phyloP scores from a whole-genome alignment of 2,797 vertebrate species.

The Pantherophis vulpinus region DNA sequence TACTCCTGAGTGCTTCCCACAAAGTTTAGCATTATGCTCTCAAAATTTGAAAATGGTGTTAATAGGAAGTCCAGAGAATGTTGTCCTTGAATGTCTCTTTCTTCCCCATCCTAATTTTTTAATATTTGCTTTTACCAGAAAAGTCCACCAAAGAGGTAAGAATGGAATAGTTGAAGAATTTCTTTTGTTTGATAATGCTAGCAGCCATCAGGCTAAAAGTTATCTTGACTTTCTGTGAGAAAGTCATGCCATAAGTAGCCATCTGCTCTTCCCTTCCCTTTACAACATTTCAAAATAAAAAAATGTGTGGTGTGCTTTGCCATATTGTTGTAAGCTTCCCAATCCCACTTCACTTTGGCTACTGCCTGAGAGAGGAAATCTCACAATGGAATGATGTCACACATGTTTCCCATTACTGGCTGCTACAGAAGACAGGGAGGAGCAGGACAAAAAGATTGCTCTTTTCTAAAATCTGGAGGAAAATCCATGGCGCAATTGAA shows the following conservation, averaged over 20 bases:
- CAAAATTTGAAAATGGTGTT: neutral
- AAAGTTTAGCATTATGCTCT: neutral
- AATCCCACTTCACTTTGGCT: neutral
- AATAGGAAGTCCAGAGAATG: neutral
- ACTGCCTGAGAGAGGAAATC: neutral
- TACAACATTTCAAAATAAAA: neutral
- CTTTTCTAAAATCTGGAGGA: neutral
- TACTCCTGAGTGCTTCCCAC: neutral
- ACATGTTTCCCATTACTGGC: neutral
- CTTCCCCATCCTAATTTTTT: neutral
- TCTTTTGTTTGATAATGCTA: neutral
- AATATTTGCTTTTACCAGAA: neutral
- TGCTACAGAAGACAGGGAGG: neutral
- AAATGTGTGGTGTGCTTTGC: neutral
- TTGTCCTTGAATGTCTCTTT: neutral
- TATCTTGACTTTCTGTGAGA: neutral
- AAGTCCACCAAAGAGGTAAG: neutral
- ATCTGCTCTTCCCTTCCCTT: neutral
- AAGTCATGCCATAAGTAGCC: neutral
- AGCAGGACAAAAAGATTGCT: neutral
- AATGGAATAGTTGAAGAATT: neutral
- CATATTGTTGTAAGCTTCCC: neutral
- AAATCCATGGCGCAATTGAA: neutral
- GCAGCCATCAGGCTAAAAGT: neutral
- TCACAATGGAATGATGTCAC: slow-evolving; percentile 12